Evolutionary conservation across 2,113 vertebrate species (phyloP).

Genomic region (cat (Felis catus)): DNA sequence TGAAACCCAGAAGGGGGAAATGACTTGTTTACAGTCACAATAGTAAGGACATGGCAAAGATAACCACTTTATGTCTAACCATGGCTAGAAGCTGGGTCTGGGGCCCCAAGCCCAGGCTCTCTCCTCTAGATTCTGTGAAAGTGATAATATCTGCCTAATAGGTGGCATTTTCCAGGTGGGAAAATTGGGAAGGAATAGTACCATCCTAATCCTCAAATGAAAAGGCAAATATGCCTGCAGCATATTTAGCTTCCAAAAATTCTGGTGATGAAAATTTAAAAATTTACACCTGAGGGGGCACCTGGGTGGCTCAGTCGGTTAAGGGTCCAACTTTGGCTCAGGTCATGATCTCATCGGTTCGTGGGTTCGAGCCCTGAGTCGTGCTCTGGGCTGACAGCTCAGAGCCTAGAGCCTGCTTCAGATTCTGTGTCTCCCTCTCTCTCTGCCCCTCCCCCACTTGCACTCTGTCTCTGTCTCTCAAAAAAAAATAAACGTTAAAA

Average conservation of each 20-base stretch:
- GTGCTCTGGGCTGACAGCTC: no score
- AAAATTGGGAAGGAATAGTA: background rate
- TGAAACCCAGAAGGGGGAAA: background rate
- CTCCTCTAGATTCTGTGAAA: background rate
- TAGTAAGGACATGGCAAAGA: background rate
- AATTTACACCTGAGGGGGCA: background rate
- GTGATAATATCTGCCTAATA: background rate
- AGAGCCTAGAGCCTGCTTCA: no score
- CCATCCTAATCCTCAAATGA: background rate
- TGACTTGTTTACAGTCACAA: background rate
- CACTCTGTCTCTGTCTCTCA: no score
- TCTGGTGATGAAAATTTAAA: background rate
- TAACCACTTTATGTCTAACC: background rate
- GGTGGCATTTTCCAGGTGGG: background rate
- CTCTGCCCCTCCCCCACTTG: no score
- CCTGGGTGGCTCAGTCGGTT: no score
- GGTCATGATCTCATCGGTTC: no score
- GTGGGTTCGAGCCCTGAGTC: no score
- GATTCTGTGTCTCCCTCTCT: no score
- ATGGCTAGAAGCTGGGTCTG: background rate
- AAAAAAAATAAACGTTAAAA: no score
- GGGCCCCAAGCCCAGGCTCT: background rate
- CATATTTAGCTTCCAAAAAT: slow-evolving; percentile 35
- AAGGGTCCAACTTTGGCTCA: no score
- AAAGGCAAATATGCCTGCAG: background rate